Evolutionary conservation across 1,140 invertebrate genomes (phyloP).

Genomic region (Zaprionus vittiger): DNA sequence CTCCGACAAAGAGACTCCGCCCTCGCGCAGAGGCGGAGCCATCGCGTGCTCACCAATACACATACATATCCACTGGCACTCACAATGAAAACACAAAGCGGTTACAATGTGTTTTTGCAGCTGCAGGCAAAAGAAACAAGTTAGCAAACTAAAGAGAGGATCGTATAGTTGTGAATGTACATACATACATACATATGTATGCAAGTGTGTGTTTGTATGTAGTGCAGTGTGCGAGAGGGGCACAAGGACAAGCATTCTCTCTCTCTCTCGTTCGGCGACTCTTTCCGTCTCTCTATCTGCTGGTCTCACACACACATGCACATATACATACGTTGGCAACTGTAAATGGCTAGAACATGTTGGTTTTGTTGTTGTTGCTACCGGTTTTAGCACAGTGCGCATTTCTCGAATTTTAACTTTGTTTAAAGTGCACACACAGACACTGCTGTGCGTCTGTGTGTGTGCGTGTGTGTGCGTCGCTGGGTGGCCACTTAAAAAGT

Average conservation of each 20-base stretch:
- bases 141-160: conserved; percentile 68
- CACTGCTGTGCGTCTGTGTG: conserved; percentile 1
- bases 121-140: conserved; percentile 78
- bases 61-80: conserved; percentile 4
- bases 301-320: conserved; percentile 10
- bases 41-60: conserved; percentile 17
- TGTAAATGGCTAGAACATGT: conserved; percentile 72
- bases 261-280: background rate
- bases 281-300: conserved; percentile 10
- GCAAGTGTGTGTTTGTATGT: conserved; percentile 26
- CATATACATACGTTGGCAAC: conserved; percentile 58
- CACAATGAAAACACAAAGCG: conserved; percentile 67
- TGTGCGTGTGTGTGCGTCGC: conserved; percentile 25
- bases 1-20: conserved; percentile 56
- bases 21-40: conserved; percentile 59
- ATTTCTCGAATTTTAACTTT: conserved; percentile 80
- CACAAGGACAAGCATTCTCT: conserved; percentile 45
- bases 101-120: conserved; percentile 74
- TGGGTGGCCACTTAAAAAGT: conserved; percentile 80
- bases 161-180: background rate
- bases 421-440: conserved; percentile 64
- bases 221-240: conserved; percentile 27
- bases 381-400: conserved; percentile 71
- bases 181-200: background rate
- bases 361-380: conserved; percentile 46